A percentile compares a stretch with the other conserved stretches of the same genome.
These are phyloP conservation scores for Thereva unica DNA, from an alignment of 2,888 invertebrate genomes.

Conservation along the genomic window DNA sequence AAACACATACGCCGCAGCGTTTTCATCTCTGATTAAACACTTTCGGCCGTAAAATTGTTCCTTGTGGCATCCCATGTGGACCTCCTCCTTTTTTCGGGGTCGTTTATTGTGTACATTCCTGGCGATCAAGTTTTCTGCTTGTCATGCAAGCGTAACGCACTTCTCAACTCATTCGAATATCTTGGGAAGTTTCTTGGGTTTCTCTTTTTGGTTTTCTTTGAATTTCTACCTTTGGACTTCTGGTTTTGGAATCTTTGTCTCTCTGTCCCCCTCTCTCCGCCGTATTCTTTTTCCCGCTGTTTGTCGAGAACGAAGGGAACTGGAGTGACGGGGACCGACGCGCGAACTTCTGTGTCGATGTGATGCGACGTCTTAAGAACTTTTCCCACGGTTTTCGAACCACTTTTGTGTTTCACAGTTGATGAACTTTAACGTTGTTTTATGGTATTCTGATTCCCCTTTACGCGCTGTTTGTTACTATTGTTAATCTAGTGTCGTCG, in stretches of 20 bases:
- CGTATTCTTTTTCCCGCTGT: too few relatives aligned
- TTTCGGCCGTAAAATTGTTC: constrained; percentile 18
- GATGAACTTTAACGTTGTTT: neutral
- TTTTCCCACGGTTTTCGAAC: constrained; percentile 10
- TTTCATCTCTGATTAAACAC: constrained; percentile 28
- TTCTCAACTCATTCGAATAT: constrained; percentile 25
- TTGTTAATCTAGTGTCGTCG: too few relatives aligned
- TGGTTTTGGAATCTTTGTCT: constrained; percentile 21
- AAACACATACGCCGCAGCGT: neutral
- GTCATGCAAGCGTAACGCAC: constrained; percentile 33
- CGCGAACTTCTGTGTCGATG: too few relatives aligned
- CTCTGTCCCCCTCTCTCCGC: neutral
- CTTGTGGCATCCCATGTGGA: constrained; percentile 20
- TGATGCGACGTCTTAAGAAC: neutral
- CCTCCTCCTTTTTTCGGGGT: neutral
- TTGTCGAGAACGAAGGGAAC: too few relatives aligned
- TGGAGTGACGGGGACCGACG: too few relatives aligned
- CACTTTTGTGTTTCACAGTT: constrained; percentile 22
- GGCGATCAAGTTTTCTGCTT: constrained; percentile 17
- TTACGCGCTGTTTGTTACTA: neutral
- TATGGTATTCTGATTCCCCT: neutral
- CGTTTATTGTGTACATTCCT: neutral
- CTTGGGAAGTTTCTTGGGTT: constrained; percentile 7
- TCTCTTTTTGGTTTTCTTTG: constrained; percentile 5
- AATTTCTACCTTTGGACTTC: constrained; percentile 2